phyloP scores from a whole-genome alignment of 2,113 vertebrate genomes.

The Pachycephala philippinensis region DNA sequence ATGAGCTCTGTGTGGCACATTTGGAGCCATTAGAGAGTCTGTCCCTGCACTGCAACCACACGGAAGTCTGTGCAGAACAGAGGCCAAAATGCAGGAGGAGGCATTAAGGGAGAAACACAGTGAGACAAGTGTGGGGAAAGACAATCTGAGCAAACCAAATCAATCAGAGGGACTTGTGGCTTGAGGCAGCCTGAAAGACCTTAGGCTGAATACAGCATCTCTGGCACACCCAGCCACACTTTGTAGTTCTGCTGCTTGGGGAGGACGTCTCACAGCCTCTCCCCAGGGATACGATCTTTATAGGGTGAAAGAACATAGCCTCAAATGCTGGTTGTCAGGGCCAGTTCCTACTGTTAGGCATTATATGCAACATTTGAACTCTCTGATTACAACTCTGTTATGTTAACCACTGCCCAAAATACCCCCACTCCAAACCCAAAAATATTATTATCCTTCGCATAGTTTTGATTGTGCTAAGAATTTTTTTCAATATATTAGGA shows the following conservation, averaged over 20 bases:
- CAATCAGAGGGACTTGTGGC: background rate
- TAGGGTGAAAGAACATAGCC: background rate
- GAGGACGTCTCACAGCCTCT: fast-evolving
- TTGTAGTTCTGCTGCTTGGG: background rate
- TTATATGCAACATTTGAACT: background rate
- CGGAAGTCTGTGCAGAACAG: background rate
- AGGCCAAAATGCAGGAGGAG: background rate
- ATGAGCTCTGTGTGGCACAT: background rate
- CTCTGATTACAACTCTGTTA: background rate
- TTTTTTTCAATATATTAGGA: background rate
- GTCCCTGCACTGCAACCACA: fast-evolving
- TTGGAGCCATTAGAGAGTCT: background rate
- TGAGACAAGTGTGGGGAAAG: background rate
- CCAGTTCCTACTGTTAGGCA: background rate
- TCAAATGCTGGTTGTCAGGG: background rate
- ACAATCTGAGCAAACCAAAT: background rate
- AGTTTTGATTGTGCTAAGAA: background rate
- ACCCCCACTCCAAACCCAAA: background rate
- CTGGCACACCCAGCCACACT: fast-evolving
- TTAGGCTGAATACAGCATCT: background rate
- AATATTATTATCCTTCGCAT: background rate
- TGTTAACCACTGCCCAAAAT: background rate
- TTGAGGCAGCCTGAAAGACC: background rate
- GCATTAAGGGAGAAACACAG: background rate
- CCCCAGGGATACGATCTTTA: background rate